These are phyloP conservation scores for Phaethon lepturus DNA, from an alignment of 2,113 vertebrate genomes.

Conservation along the genomic window DNA sequence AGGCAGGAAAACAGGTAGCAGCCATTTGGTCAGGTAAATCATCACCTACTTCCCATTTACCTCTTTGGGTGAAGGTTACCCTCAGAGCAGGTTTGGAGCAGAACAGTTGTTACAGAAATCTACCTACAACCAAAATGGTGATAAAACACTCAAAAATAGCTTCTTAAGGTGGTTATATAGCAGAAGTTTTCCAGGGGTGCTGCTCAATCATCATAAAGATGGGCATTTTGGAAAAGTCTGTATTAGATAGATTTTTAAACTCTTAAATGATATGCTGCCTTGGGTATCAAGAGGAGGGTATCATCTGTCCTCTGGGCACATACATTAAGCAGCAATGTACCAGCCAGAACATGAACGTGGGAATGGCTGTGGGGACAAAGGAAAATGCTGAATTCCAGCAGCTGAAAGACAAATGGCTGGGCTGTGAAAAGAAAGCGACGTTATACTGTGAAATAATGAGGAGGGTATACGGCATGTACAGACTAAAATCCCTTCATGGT, in stretches of 20 bases:
- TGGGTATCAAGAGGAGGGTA: not conserved
- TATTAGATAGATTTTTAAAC: not conserved
- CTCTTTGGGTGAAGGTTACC: not conserved
- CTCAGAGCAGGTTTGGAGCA: not conserved
- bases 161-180: not conserved
- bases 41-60: not conserved
- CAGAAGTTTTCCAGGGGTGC: not conserved
- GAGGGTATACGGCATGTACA: accelerated
- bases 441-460: not conserved
- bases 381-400: not conserved
- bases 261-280: not conserved
- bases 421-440: not conserved
- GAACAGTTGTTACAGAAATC: not conserved
- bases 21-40: not conserved
- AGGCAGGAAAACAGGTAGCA: not conserved
- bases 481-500: not conserved
- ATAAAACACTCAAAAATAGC: not conserved
- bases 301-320: not conserved
- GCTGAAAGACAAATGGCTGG: not conserved
- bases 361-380: not conserved
- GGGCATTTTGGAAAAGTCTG: not conserved
- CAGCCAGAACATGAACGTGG: not conserved
- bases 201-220: not conserved
- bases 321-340: not conserved
- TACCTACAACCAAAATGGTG: not conserved